These are phyloP conservation scores for Haplochromis vanheusdeni DNA, from an alignment of 2,113 vertebrate genomes.

Conservation along the genomic window DNA sequence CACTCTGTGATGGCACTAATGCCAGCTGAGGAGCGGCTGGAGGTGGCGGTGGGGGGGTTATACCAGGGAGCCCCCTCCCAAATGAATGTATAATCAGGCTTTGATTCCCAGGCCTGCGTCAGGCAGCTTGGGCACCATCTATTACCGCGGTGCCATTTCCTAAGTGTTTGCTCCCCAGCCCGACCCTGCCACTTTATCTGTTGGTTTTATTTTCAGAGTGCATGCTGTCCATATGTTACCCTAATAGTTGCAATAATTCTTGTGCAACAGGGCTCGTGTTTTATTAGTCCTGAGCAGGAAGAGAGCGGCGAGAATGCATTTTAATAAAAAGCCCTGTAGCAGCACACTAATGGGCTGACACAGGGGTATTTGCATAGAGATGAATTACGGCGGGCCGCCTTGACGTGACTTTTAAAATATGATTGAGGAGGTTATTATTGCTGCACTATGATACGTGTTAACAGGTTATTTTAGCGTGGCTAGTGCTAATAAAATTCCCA, in stretches of 20 bases:
- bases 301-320: slow-evolving; percentile 75
- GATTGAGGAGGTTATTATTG: slow-evolving; percentile 90
- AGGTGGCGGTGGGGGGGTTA: background rate
- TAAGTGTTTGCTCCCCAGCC: slow-evolving; percentile 86
- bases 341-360: slow-evolving; percentile 89
- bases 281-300: slow-evolving; percentile 83
- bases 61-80: slow-evolving; percentile 8
- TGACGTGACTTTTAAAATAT: slow-evolving; percentile 96
- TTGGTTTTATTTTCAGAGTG: slow-evolving; percentile 93
- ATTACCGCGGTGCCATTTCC: slow-evolving; percentile 80
- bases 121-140: slow-evolving; percentile 63
- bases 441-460: slow-evolving; percentile 76
- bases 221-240: slow-evolving; percentile 89
- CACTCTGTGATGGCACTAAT: background rate
- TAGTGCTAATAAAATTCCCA: slow-evolving; percentile 73
- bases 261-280: slow-evolving; percentile 86
- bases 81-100: slow-evolving; percentile 60
- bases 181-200: slow-evolving; percentile 93
- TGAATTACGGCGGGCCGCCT: slow-evolving; percentile 79
- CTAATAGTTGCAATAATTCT: slow-evolving; percentile 97
- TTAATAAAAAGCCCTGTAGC: slow-evolving; percentile 83
- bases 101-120: slow-evolving; percentile 59
- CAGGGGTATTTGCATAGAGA: slow-evolving; percentile 93
- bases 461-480: slow-evolving; percentile 74
- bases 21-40: background rate